These are phyloP conservation scores for Macaria liturata DNA, from an alignment of 2,888 invertebrate species.

Conservation along the genomic window DNA sequence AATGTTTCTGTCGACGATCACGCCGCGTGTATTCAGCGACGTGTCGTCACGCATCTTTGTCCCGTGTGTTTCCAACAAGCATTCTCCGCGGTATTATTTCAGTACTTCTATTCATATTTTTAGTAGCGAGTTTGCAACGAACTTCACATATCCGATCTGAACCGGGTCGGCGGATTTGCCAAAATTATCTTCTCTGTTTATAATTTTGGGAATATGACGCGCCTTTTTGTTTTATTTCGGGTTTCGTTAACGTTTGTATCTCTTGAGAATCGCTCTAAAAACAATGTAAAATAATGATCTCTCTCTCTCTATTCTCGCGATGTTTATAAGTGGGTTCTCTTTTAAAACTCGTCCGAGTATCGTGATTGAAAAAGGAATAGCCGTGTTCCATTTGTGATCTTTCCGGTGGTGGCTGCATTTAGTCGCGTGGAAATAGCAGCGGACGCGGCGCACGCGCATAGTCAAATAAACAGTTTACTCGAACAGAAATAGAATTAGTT, in stretches of 20 bases:
- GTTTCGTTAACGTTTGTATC: conserved; percentile 1
- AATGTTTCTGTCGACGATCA: background rate
- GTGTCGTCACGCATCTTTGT: conserved; percentile 2
- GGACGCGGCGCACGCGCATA: conserved; percentile 58
- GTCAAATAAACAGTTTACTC: conserved; percentile 61
- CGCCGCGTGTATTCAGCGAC: background rate
- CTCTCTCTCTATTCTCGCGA: no score
- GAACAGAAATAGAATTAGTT: conserved; percentile 59
- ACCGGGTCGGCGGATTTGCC: conserved; percentile 17
- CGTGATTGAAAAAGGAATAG: conserved; percentile 38
- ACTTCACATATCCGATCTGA: conserved; percentile 14
- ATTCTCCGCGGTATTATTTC: conserved; percentile 5
- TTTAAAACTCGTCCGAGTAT: conserved; percentile 2
- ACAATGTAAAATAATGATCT: no score
- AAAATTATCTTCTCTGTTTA: conserved; percentile 13
- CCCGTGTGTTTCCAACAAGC: conserved; percentile 4
- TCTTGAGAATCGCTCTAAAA: no score
- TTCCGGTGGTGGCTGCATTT: conserved; percentile 71
- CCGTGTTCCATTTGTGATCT: conserved; percentile 49
- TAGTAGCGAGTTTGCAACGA: conserved; percentile 12
- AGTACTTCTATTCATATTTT: conserved; percentile 20
- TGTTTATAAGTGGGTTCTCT: background rate
- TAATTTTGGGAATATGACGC: conserved; percentile 10
- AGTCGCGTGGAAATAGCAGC: conserved; percentile 66
- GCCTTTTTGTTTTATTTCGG: conserved; percentile 10